Percentiles rank a stretch among this genome's conserved stretches.
Conservation (phyloP, 2,888 invertebrate genomes). For the Drosophila heteroneura region DNA sequence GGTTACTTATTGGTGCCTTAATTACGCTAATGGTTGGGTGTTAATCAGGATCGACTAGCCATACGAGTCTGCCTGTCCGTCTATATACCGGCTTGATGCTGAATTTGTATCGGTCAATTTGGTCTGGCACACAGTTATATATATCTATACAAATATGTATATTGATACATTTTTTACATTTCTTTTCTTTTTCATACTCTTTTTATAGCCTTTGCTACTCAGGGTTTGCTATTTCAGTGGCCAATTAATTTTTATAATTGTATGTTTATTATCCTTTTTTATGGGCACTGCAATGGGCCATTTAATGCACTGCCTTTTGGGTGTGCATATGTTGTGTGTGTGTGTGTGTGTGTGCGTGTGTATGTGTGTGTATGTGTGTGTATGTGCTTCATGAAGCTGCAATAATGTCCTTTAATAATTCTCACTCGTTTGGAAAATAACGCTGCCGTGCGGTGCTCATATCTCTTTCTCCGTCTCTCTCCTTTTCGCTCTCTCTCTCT, state of each 20-base stretch:
- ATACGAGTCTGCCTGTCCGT: background rate
- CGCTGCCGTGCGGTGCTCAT: constrained; percentile 65
- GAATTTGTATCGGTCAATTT: background rate
- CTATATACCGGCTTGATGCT: background rate
- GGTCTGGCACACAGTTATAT: background rate
- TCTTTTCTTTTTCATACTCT: background rate
- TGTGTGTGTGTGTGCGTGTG: background rate
- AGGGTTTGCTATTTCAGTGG: background rate
- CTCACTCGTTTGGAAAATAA: constrained; percentile 83
- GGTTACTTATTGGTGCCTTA: background rate
- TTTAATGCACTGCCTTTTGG: constrained; percentile 65
- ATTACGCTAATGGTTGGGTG: background rate
- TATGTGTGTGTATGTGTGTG: constrained; percentile 1
- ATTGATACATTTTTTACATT: background rate
- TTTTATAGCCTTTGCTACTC: background rate
- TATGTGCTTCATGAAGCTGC: constrained; percentile 80
- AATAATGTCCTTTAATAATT: constrained; percentile 84
- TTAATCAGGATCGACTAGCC: background rate
- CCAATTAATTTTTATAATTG: constrained; percentile 10
- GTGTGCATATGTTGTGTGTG: constrained; percentile 28
- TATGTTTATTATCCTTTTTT: constrained; percentile 8
- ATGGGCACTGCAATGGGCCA: constrained; percentile 18
- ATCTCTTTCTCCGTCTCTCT: constrained; percentile 27
- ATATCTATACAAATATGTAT: background rate
- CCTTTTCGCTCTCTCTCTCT: background rate